Evolutionary conservation across 2,888 invertebrate species (phyloP), one percentile per base, ranked within the genome.

Genomic region (Rotaria sp.): DNA sequence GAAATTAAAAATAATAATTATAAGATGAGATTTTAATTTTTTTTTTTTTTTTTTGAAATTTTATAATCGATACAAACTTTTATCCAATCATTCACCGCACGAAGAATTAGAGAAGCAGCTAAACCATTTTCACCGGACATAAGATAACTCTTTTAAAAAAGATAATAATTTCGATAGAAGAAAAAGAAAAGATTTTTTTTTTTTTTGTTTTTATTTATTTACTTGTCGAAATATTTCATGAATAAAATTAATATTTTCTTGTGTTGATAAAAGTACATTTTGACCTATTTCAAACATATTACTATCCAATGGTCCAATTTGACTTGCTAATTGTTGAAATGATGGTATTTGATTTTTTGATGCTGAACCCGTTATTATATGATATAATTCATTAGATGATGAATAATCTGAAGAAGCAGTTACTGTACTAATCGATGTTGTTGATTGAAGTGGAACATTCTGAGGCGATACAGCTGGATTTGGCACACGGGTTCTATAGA

Each of bases 231-330:
- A 95, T 87, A 97, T 93, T 92, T 97, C 97, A 89, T 97, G 95
- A 50, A 97, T 94, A 90, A 97, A 95, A 92, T 97, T 96, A 13
- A 97, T 94, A 91, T 97, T 96, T 88, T 96, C 96, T 84, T 96
- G 93, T 74, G 94, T 95, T 50, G 94, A 93, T 90, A 95, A 96
- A 75, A 97, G 92, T 35, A 96, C 96, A 89, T 95, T 95, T 84
- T 95, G 94, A 0, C 96, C 96, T 86, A 96, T 94, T 85, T 90
- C 90, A 10, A 80, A 80, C 21, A 35, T 45, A 13, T 45, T 45
- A 41, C 45, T 41, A 80, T 80, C 80, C 13, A 74, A 24, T 85
- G 85, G 74, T 38, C 84, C 84, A 41, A 59, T 84, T 0, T 5
- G 1, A 86, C 50, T 21, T 45, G 30, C 38, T 74, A 85, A 45